phyloP scores from a whole-genome alignment of 2,797 vertebrate genomes.

The Rousettus madagascariensis region DNA sequence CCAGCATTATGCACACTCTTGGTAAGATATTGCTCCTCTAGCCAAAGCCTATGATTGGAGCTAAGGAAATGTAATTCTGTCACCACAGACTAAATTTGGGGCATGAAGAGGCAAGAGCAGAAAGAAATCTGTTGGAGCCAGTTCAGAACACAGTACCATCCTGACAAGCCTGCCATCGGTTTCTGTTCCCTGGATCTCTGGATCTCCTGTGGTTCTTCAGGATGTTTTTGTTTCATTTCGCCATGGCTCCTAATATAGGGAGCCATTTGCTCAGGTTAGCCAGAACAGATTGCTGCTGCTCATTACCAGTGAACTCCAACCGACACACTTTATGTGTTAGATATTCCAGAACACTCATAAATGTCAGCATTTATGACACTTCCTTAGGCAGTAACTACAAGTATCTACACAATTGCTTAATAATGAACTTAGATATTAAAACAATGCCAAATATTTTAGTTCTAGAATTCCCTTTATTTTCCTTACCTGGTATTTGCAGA shows the following conservation, averaged over 20 bases:
- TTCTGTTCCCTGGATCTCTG: not conserved
- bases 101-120: not conserved
- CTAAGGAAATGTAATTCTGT: not conserved
- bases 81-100: not conserved
- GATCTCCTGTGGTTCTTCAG: not conserved
- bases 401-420: not conserved
- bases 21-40: not conserved
- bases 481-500: not conserved
- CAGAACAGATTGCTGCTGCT: too few relatives aligned
- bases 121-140: not conserved
- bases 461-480: not conserved
- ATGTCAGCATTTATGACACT: not conserved
- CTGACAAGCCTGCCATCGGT: not conserved
- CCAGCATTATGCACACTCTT: rapidly evolving
- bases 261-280: not conserved
- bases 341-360: not conserved
- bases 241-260: not conserved
- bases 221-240: not conserved
- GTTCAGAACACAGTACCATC: not conserved
- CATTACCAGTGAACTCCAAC: too few relatives aligned
- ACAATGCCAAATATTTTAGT: not conserved
- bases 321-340: not conserved
- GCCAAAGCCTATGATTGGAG: not conserved
- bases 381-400: not conserved
- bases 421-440: not conserved